Base-by-base conservation (phyloP, 1,140 invertebrate genomes). In the Eueides isabella region DNA sequence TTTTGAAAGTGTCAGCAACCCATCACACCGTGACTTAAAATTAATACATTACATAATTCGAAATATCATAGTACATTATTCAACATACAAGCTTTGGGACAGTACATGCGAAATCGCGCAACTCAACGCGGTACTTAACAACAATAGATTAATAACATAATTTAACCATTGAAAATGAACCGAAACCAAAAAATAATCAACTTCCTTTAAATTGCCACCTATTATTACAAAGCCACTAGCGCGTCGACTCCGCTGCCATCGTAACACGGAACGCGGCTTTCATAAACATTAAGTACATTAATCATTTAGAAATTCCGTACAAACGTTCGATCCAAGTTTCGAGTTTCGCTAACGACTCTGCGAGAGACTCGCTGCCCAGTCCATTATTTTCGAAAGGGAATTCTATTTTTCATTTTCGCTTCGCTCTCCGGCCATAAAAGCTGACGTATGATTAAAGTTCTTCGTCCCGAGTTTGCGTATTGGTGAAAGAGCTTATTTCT, bases 331-430 rank as follows among this genome's bases (percentile, higher is more conserved):
- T 78, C 76, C 71, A 84, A 88, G 81, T 88, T 86, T 84, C 78
- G 77, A 84, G 79, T 84, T 80, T 72, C 78, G 86, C 79, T 90
- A 91, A 90, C 86, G 88, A 89, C 82, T 81, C 76, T 77, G 74
- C 71, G 84, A 88, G 81, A 84, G 87, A 91, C 76, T 86, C 80
- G 72, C 71, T 75, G 80, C 84, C 79, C 83, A 86, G 79, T 92
- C 88, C 88, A 91, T 91, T 89, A 91, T 90, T 89, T 89, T 85
- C 81, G 73, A 81, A 89, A 87, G 85, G 82, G 84, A 74, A 77
- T 85, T 82, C 78, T 85, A 79, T 87, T 89, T 89, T 86, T 83
- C 80, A 83, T 85, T 89, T 88, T 84, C 81, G 79, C 76, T 78
- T 78, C 81, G 71, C 78, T 79, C 74, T 81, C 78, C 75, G 76